phyloP scores from a whole-genome alignment of 2,113 vertebrate genomes.

The Calonectris borealis region DNA sequence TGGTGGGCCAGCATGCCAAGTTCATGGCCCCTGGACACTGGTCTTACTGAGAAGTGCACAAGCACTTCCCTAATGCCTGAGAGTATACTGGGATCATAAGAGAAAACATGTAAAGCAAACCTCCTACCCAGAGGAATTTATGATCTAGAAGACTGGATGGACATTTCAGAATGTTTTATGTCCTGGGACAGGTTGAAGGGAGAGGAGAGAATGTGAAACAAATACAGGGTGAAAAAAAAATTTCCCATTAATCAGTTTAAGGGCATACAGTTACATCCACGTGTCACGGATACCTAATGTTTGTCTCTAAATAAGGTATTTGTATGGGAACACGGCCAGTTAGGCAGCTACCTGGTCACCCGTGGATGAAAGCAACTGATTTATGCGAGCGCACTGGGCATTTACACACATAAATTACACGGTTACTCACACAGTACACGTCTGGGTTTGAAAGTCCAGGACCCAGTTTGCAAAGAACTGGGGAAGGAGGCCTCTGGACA shows the following conservation, averaged over 20 bases:
- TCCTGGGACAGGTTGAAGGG: background rate
- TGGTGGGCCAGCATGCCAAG: background rate
- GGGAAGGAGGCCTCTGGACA: background rate
- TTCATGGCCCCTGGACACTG: background rate
- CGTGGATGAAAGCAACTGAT: background rate
- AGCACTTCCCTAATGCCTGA: background rate
- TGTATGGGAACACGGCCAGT: background rate
- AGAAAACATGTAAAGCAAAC: background rate
- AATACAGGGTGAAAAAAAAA: background rate
- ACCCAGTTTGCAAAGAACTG: background rate
- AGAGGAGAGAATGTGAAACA: background rate
- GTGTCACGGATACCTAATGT: background rate
- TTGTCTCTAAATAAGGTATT: background rate
- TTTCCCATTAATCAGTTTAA: conserved; percentile 10
- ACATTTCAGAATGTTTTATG: background rate
- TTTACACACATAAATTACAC: background rate
- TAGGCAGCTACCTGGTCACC: conserved; percentile 14
- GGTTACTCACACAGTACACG: background rate
- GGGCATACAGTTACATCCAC: background rate
- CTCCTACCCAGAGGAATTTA: background rate
- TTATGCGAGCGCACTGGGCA: background rate
- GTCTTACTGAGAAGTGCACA: background rate
- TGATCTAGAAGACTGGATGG: background rate
- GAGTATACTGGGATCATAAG: background rate
- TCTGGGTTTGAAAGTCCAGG: background rate